Conservation (phyloP, 2,797 vertebrate species). For the Oryzias sinensis region DNA sequence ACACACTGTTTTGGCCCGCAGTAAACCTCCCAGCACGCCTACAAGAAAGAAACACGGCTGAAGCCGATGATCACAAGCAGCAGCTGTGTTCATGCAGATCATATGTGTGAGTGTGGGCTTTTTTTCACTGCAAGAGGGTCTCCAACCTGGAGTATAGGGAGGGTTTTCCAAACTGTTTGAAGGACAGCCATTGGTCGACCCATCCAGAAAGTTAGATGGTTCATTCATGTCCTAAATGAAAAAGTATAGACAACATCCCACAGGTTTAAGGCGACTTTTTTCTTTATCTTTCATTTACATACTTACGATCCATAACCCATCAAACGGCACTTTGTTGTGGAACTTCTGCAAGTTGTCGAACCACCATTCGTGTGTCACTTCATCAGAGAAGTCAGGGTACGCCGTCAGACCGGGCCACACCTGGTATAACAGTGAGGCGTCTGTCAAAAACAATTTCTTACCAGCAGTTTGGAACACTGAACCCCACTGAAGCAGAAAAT, state of each 20-base stretch:
- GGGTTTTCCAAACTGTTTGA: constrained; percentile 80
- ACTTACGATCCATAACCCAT: constrained; percentile 90
- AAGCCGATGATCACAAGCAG: background rate
- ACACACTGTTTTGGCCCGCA: constrained; percentile 82
- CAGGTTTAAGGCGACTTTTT: background rate
- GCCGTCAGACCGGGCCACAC: constrained; percentile 89
- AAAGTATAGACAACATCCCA: background rate
- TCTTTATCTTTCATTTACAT: background rate
- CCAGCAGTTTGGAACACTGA: no score
- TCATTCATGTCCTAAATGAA: constrained; percentile 89
- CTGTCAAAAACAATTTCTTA: background rate
- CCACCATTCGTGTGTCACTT: constrained; percentile 85
- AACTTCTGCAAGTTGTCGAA: constrained; percentile 83
- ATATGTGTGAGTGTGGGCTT: background rate
- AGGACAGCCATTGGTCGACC: constrained; percentile 82
- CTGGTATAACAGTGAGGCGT: constrained; percentile 45
- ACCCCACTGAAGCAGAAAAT: no score
- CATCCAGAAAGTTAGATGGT: constrained; percentile 87
- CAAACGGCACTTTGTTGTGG: constrained; percentile 80
- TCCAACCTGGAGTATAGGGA: constrained; percentile 83
- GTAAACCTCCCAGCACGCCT: constrained; percentile 81
- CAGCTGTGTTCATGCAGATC: background rate
- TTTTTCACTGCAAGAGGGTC: background rate
- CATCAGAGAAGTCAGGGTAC: constrained; percentile 85
- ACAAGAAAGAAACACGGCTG: background rate